Conservation (phyloP, 2,888 invertebrate genomes). For the Oscheius sp. region DNA sequence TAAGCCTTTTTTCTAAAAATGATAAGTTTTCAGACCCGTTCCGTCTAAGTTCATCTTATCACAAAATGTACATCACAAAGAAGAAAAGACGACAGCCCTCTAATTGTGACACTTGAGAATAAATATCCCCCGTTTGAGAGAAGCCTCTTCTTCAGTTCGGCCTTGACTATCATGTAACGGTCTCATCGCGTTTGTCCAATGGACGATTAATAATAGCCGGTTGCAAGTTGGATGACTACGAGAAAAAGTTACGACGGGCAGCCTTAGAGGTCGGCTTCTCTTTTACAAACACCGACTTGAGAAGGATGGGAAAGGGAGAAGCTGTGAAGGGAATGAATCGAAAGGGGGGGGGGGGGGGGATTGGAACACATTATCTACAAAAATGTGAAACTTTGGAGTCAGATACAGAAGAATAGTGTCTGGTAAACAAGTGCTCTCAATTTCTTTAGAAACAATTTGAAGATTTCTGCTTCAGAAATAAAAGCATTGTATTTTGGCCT, state of each 20-base stretch:
- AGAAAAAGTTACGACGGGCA: background rate
- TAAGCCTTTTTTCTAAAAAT: too few species aligned
- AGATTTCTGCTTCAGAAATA: too few species aligned
- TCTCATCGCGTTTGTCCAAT: slow-evolving; percentile 30
- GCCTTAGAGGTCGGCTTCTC: slow-evolving; percentile 26
- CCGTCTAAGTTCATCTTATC: too few species aligned
- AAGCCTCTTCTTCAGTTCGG: background rate
- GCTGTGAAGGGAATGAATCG: too few species aligned
- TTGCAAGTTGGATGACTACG: slow-evolving; percentile 21
- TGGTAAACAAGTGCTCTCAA: background rate
- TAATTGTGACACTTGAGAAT: background rate
- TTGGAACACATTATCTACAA: background rate
- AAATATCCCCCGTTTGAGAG: slow-evolving; percentile 2
- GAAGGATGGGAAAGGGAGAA: background rate
- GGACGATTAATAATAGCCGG: slow-evolving; percentile 32
- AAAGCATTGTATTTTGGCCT: too few species aligned
- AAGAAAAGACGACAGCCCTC: background rate
- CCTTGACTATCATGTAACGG: slow-evolving; percentile 22
- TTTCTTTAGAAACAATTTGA: background rate
- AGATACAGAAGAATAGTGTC: background rate
- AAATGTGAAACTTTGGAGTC: background rate
- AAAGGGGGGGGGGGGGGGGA: background rate
- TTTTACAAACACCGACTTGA: slow-evolving; percentile 18
- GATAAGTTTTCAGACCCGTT: slow-evolving; percentile 23
- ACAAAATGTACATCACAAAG: background rate